Evolutionary conservation across 1,140 invertebrate species (phyloP), one percentile per base, ranked within the genome.

Genomic region (Aporrectodea caliginosa): DNA sequence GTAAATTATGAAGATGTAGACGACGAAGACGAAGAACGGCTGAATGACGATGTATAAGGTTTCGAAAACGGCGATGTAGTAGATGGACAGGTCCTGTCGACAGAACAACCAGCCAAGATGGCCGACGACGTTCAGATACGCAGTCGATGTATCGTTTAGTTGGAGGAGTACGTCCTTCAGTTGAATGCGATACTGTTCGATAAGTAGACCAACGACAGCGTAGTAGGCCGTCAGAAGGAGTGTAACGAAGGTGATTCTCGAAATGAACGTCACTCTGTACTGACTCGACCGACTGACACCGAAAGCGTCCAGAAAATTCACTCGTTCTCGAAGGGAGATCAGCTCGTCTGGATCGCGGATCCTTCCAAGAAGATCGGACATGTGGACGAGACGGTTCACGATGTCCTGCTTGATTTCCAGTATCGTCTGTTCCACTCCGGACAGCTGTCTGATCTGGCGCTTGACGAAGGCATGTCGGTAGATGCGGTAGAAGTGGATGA

Each of bases 401-500:
- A 68, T 31, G 29, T 76, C 75, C 34, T 43, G 33, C 31, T 76
- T 76, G 34, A 76, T 76, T 76, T 76, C 75, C 29, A 35, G 32
- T 6, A 76, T 35, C 6, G 75, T 76, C 35, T 76, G 34, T 30
- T 76, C 27, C 16, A 76, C 33, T 0, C 75, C 75, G 16, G 75
- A 34, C 35, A 76, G 35, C 14, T 43, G 34, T 35, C 75, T 35
- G 0, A 76, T n/a, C 29, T 76, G 35, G 2, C 33, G 27, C 43
- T 76, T 32, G 27, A 35, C 27, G 35, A 58, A 35, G n/a, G 34
- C 22, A n/a, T 43, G 33, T 30, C 35, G 34, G 35, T 76, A 76
- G 35, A 76, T n/a, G 29, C 35, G 34, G 29, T 76, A 76, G 29
- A 76, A 76, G 75, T 76, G 75, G 29, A 76, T 35, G 29, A 76